phyloP scores from a whole-genome alignment of 2,888 invertebrate species.

The Chymomyza fuscimana region DNA sequence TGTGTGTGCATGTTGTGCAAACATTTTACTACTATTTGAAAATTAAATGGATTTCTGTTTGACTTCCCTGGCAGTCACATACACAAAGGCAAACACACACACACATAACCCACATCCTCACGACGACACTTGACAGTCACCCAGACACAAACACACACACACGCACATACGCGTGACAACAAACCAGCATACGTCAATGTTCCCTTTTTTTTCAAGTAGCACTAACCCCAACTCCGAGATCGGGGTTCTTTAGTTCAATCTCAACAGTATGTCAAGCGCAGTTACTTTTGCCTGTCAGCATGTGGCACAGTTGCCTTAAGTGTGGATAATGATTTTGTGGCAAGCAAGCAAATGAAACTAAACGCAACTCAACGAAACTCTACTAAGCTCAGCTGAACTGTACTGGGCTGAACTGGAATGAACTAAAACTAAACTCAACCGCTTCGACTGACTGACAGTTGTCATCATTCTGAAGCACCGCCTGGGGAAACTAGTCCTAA shows the following conservation, averaged over 20 bases:
- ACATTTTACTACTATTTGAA: slow-evolving; percentile 60
- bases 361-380: slow-evolving; percentile 49
- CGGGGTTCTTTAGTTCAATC: background rate
- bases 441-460: slow-evolving; percentile 21
- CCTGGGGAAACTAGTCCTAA: slow-evolving; percentile 73
- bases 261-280: background rate
- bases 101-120: background rate
- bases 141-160: slow-evolving; percentile 7
- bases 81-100: slow-evolving; percentile 1
- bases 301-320: slow-evolving; percentile 54
- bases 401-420: slow-evolving; percentile 34
- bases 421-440: slow-evolving; percentile 31
- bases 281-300: slow-evolving; percentile 24
- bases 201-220: background rate
- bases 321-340: slow-evolving; percentile 67
- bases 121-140: slow-evolving; percentile 49
- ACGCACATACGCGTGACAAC: background rate
- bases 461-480: slow-evolving; percentile 59
- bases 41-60: slow-evolving; percentile 74
- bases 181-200: background rate
- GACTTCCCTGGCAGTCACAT: slow-evolving; percentile 43
- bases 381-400: slow-evolving; percentile 34
- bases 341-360: slow-evolving; percentile 47
- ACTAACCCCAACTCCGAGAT: background rate
- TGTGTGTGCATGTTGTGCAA: slow-evolving; percentile 36